Conservation (phyloP, 1,140 invertebrate genomes). For the Drosophila serrata region DNA sequence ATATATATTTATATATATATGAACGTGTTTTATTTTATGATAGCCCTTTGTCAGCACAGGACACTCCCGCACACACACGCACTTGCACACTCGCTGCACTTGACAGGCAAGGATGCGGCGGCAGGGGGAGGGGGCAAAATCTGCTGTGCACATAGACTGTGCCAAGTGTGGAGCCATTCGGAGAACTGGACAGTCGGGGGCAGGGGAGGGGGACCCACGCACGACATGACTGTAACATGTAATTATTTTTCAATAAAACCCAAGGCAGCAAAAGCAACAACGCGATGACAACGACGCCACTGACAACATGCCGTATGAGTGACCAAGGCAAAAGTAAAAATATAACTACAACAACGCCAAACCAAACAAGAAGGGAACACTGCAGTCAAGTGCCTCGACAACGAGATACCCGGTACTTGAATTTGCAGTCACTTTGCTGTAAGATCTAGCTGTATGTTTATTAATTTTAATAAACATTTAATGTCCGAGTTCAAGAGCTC, state of each 20-base stretch:
- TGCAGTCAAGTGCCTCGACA: conserved; percentile 1
- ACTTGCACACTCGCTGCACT: conserved; percentile 56
- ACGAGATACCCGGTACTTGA: not conserved
- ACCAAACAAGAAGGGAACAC: conserved; percentile 15
- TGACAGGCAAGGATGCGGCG: conserved; percentile 66
- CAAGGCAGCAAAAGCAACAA: conserved; percentile 70
- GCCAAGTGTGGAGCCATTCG: conserved; percentile 53
- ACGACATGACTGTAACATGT: conserved; percentile 84
- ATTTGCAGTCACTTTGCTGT: not conserved
- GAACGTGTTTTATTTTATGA: conserved; percentile 83
- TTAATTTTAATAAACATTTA: not conserved
- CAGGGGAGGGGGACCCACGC: too few relatives aligned
- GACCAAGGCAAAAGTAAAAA: conserved; percentile 60
- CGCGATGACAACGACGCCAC: conserved; percentile 48
- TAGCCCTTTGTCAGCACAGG: conserved; percentile 76
- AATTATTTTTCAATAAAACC: conserved; percentile 85
- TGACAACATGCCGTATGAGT: conserved; percentile 78
- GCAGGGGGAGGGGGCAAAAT: conserved; percentile 17
- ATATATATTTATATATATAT: conserved; percentile 10
- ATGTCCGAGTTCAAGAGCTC: not conserved
- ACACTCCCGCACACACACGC: conserved; percentile 43
- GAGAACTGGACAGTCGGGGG: conserved; percentile 36
- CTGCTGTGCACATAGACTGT: conserved; percentile 68
- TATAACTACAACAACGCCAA: conserved; percentile 14
- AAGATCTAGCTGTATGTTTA: not conserved